Evolutionary conservation across 2,888 invertebrate genomes (phyloP), one percentile per base, ranked within the genome.

Genomic region (Acanthococcus lagerstroemiae): DNA sequence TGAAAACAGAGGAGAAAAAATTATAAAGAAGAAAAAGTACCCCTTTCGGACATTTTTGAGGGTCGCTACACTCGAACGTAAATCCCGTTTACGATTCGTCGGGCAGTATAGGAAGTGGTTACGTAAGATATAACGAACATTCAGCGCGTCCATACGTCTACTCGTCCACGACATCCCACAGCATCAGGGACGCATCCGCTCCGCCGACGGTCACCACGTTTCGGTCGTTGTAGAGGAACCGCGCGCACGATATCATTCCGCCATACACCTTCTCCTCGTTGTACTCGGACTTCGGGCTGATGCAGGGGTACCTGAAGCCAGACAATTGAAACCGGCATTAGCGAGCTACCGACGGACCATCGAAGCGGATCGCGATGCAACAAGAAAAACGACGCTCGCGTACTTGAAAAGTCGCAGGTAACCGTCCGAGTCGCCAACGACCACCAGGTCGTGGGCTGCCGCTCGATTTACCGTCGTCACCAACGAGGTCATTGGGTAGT

Each of bases 391-490:
- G n/a, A 21, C n/a, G n/a, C 4, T 12, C 24, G 50, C 57, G 71
- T 75, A 88, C 83, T 89, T 86, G 77, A 90, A 93, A 54, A 93
- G 79, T 61, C 92, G 81, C 19, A 95, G 76, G 74, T 90, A 87
- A 27, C 95, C 95, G 74, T 90, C 90, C n/a, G 88, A 86, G 74
- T 94, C 93, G 6, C 94, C 94, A 48, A 87, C 84, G 27, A 88
- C 83, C 1, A 94, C 78, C 71, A 90, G 82, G 73, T 93, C 91
- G 69, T 91, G 89, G 4, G 88, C 87, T 0, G 88, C 84, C 15
- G 91, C 86, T 69, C 90, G 83, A 77, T 88, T 88, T 9, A 88
- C 86, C 1, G 90, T 86, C 48, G 89, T 84, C 69, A 90, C 82
- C 54, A 90, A 80, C n/a, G 89, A 87, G 26, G 87, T 86, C 82